Base-by-base conservation (phyloP, 2,797 vertebrate species). In the Benthosema pterotum region DNA sequence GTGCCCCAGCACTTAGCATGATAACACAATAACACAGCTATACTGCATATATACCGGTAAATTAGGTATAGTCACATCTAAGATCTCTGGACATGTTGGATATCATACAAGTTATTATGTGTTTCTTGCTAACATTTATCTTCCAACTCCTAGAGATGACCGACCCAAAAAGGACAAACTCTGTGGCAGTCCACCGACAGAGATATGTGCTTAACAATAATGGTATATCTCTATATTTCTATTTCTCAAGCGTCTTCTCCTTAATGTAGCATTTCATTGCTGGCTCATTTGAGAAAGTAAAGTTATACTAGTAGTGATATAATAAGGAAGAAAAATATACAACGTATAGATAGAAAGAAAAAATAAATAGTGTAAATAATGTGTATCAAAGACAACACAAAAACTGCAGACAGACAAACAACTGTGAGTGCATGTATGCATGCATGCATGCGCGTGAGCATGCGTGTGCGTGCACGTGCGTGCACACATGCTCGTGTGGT, bases 121-220 rank as follows among this genome's bases (percentile, higher is more conserved):
- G 18, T 38, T 8, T 42, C 51, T 62, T 56, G 53, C 46, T 19
- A 66, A 82, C 63, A 38, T 38, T 70, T 58, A 60, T 18, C 7
- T 42, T 78, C 46, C 84, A 59, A 77, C 28, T 80, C 80, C 43
- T 51, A 90, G 88, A 90, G 51, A 60, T 58, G 52, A 22, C 73
- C 38, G 87, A 89, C 11, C 12, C 62, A 42, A 83, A 77, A 54
- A 47, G 55, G 73, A 69, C 52, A 5, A 78, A 72, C 14, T 51
- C 43, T 53, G 70, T 52, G 63, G 49, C 63, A 8, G 54, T 66
- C 49, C 25, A 48, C 54, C 71, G 58, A 16, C 69, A 83, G 55
- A 52, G 47, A 72, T 57, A 16, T 65, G 64, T 59, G 49, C 77
- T 84, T 3, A 90, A 79, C 11, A 58, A 86, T 60, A 79, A 73